These are phyloP conservation scores for Lycorma delicatula DNA, from an alignment of 1,140 invertebrate species.

Conservation along the genomic window DNA sequence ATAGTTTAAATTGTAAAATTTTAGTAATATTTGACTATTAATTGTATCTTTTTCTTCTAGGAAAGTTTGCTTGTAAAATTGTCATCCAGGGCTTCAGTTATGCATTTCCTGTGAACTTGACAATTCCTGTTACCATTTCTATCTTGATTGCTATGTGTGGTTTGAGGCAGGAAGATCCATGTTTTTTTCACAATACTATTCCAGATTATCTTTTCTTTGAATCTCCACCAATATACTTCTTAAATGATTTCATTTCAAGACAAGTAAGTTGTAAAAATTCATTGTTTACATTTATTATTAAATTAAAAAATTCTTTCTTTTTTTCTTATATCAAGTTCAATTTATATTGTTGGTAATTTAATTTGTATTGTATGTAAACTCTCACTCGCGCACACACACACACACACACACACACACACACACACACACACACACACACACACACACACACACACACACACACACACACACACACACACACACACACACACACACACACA, in stretches of 20 bases:
- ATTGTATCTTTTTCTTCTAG: conserved; percentile 36
- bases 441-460: too few species aligned
- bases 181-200: conserved; percentile 74
- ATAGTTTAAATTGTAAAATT: not conserved
- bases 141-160: conserved; percentile 83
- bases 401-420: too few species aligned
- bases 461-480: too few species aligned
- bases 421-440: too few species aligned
- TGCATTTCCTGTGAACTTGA: conserved; percentile 86
- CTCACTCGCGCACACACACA: too few species aligned
- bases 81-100: conserved; percentile 94
- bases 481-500: too few species aligned
- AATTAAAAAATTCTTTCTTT: too few species aligned
- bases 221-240: conserved; percentile 69
- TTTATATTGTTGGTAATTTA: too few species aligned
- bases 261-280: conserved; percentile 51
- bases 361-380: too few species aligned
- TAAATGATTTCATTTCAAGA: conserved; percentile 75
- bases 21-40: too few species aligned
- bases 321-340: too few species aligned
- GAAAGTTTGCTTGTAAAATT: conserved; percentile 94
- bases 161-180: conserved; percentile 72
- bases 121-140: conserved; percentile 82
- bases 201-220: conserved; percentile 87
- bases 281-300: too few species aligned